Evolutionary conservation across 2,888 invertebrate genomes (phyloP), one percentile per base, ranked within the genome.

Genomic region (Agrotis exclamationis): DNA sequence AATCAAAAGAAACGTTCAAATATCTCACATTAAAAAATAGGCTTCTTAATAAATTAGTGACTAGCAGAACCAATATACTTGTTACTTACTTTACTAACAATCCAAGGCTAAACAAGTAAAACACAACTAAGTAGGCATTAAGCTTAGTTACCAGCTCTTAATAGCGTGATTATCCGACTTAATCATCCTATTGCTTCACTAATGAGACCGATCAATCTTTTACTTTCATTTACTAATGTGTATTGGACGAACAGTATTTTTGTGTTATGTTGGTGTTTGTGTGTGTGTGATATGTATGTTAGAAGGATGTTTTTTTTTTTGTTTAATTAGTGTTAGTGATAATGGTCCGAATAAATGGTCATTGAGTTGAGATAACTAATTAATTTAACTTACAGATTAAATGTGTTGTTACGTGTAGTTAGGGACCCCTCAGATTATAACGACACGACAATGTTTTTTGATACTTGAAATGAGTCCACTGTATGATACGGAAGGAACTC

Each of bases 211-310:
- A 82, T 77, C 74, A 72, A 72, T 83, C 76, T 74, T 74, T 63
- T 53, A 67, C 70, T 71, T 76, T 71, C 47, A 83, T 82, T 83
- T 67, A 48, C 71, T 74, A 82, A 82, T 80, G 80, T 70, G 53
- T 69, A 54, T 44, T 58, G 24, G 33, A 20, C 16, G 7, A 75
- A 63, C 28, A 11, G 4, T 33, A 24, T 62, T n/a, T 54, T 20
- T 50, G 20, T 51, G 18, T 20, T 47, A 24, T 51, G 18, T 47
- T 14, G 5, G 14, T 48, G 39, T 6, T 3, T 20, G 1, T 20
- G 3, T 33, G 6, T 20, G 1, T 24, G 16, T 7, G 20, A 7
- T 9, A 33, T 33, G 7, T 39, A 39, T 39, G 39, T 39, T 39
- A 11, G 1, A 9, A 39, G 39, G 1, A 39, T 39, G 11, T 2